A percentile compares a stretch with the other conserved stretches of the same genome.
phyloP scores from a whole-genome alignment of 2,797 vertebrate genomes.

The Lagorchestes hirsutus region DNA sequence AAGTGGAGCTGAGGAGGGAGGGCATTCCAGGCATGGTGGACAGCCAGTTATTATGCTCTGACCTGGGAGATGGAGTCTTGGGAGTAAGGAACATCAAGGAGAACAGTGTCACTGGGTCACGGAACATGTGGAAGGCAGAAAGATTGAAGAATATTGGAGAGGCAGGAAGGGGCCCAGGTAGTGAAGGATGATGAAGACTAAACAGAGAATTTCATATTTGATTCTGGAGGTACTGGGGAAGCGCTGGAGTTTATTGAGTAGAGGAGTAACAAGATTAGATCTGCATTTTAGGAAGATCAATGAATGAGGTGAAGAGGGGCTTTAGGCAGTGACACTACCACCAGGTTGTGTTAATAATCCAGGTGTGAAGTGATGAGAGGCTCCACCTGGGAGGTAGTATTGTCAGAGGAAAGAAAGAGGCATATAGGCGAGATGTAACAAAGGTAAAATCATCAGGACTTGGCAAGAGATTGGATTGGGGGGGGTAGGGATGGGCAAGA shows the following conservation, averaged over 20 bases:
- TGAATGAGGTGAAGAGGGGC: not conserved
- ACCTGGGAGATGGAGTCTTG: not conserved
- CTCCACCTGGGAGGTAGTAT: not conserved
- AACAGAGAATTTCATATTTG: not conserved
- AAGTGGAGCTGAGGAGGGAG: not conserved
- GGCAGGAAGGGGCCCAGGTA: not conserved
- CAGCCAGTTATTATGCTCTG: not conserved
- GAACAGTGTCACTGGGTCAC: not conserved
- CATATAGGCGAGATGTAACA: not conserved
- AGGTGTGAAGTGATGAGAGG: not conserved
- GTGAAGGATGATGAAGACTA: not conserved
- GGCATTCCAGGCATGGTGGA: not conserved
- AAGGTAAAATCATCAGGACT: not conserved
- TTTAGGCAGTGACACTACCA: not conserved
- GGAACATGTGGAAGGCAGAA: not conserved
- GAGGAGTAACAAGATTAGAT: not conserved
- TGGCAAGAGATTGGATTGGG: not conserved
- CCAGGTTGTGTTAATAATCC: not conserved
- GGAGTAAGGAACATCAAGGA: not conserved
- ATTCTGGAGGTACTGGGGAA: not conserved
- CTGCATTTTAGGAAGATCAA: not conserved
- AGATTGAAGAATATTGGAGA: not conserved
- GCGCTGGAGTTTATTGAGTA: not conserved
- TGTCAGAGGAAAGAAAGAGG: not conserved
- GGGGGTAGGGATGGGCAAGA: not conserved